Conservation (phyloP, 2,888 invertebrate species). For the Tromatobia lineatoria region DNA sequence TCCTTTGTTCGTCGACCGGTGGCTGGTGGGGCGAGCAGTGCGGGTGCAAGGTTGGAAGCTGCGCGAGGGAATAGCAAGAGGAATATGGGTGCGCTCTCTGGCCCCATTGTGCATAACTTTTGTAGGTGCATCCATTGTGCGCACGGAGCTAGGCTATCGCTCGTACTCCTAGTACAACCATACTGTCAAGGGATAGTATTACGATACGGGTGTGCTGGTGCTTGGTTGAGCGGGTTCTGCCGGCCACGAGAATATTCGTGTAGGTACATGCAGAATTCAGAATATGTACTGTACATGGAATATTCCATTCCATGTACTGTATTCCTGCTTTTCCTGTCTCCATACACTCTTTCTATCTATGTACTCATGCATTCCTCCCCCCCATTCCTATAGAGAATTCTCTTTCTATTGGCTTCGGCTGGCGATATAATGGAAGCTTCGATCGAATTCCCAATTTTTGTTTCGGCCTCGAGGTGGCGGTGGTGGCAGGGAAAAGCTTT, state of each 20-base stretch:
- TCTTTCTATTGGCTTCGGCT: background rate
- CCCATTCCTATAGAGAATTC: background rate
- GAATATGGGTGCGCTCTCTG: constrained; percentile 42
- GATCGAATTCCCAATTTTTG: constrained; percentile 53
- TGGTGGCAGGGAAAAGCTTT: background rate
- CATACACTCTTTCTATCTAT: constrained; percentile 19
- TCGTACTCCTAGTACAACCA: constrained; percentile 48
- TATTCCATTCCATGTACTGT: constrained; percentile 12
- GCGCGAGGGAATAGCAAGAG: constrained; percentile 12
- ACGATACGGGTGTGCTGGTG: constrained; percentile 45
- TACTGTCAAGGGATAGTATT: constrained; percentile 61
- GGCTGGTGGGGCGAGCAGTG: constrained; percentile 11
- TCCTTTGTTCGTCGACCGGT: constrained; percentile 58
- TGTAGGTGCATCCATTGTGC: constrained; percentile 67
- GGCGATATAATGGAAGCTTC: constrained; percentile 40
- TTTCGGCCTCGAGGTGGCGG: constrained; percentile 7
- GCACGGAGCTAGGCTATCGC: constrained; percentile 57
- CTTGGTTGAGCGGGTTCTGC: constrained; percentile 24
- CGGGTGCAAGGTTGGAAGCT: constrained; percentile 14
- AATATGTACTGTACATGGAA: background rate
- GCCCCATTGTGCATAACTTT: constrained; percentile 67
- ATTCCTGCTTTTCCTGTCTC: constrained; percentile 36
- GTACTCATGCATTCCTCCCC: constrained; percentile 15
- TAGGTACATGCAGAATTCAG: constrained; percentile 30
- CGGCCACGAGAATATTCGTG: constrained; percentile 51